phyloP scores from a whole-genome alignment of 2,113 vertebrate species.

The Plotosus lineatus region DNA sequence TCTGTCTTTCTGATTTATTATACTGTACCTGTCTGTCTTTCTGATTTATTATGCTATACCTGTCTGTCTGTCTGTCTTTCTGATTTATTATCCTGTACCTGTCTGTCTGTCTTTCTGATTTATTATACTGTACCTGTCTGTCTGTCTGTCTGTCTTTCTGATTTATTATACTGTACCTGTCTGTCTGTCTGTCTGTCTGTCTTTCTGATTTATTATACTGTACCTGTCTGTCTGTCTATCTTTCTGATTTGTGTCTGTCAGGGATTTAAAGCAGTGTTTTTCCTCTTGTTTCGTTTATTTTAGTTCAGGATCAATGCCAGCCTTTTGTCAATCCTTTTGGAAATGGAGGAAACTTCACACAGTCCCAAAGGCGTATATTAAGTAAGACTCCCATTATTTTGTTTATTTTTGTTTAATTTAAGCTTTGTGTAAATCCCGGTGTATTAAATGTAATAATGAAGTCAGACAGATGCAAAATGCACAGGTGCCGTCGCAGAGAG shows the following conservation, averaged over 20 bases:
- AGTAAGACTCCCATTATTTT: slow-evolving; percentile 64
- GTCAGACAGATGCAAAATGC: background rate
- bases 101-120: too few species aligned
- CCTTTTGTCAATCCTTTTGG: slow-evolving; percentile 82
- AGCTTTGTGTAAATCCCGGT: background rate
- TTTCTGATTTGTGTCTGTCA: background rate
- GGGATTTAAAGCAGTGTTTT: background rate
- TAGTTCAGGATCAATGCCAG: slow-evolving; percentile 74
- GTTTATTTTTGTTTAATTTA: background rate
- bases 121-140: too few species aligned
- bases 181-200: slow-evolving; percentile 3
- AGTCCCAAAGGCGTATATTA: slow-evolving; percentile 76
- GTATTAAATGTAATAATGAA: background rate
- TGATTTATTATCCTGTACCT: too few species aligned
- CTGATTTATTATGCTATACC: too few species aligned
- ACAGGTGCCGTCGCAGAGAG: background rate
- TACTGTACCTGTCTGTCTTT: too few species aligned
- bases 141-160: too few species aligned
- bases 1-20: too few species aligned
- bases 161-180: slow-evolving; percentile 1
- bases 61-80: too few species aligned
- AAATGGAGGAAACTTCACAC: slow-evolving; percentile 75
- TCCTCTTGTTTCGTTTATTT: background rate
- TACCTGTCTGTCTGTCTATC: background rate
- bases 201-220: too few species aligned